Conservation (phyloP, 1,140 invertebrate species). For the Zaprionus ghesquierei region DNA sequence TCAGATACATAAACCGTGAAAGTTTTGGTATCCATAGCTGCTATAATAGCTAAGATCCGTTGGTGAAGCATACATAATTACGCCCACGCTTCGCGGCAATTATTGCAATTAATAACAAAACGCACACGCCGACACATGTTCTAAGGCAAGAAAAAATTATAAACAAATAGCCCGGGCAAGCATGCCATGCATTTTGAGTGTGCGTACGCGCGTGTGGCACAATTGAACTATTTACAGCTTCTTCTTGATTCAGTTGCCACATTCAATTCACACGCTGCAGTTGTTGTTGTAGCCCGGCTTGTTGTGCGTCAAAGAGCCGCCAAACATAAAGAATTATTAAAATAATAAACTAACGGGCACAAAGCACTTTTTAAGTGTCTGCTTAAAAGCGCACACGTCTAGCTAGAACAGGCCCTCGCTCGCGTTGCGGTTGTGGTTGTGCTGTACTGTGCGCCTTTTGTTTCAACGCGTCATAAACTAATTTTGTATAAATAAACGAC, state of each 20-base stretch:
- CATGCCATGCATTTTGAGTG: slow-evolving; percentile 45
- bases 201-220: neutral
- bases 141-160: slow-evolving; percentile 46
- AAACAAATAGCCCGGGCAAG: slow-evolving; percentile 49
- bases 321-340: slow-evolving; percentile 64
- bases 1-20: too few species aligned
- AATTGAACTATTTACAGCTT: slow-evolving; percentile 9
- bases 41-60: too few species aligned
- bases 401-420: slow-evolving; percentile 1
- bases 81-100: slow-evolving; percentile 42
- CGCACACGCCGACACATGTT: slow-evolving; percentile 24
- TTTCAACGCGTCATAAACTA: slow-evolving; percentile 63
- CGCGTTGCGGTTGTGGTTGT: neutral
- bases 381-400: slow-evolving; percentile 26
- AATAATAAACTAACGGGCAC: slow-evolving; percentile 63
- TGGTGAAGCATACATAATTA: slow-evolving; percentile 20
- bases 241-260: slow-evolving; percentile 45
- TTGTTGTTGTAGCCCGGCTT: slow-evolving; percentile 26
- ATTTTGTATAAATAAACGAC: slow-evolving; percentile 74
- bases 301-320: slow-evolving; percentile 66
- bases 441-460: slow-evolving; percentile 30
- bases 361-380: slow-evolving; percentile 72
- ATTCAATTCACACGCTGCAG: slow-evolving; percentile 51
- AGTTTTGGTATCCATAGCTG: too few species aligned
- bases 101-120: slow-evolving; percentile 66